phyloP scores from a whole-genome alignment of 2,797 vertebrate species.

The Neoniphon sammara region DNA sequence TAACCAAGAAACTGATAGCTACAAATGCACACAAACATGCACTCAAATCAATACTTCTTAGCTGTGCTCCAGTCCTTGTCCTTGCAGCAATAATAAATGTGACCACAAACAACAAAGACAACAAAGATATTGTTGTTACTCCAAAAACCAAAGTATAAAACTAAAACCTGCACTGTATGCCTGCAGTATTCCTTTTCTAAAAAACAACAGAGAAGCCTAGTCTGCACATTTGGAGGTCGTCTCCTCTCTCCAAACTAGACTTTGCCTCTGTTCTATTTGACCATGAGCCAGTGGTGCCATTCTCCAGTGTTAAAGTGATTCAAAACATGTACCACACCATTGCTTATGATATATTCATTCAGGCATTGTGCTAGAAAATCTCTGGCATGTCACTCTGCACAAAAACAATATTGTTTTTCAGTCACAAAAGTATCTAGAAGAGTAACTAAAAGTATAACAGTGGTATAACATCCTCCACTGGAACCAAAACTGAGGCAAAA shows the following conservation, averaged over 20 bases:
- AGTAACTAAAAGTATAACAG: not conserved
- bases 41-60: slow-evolving; percentile 74
- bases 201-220: slow-evolving; percentile 5
- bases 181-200: slow-evolving; percentile 34
- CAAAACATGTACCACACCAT: slow-evolving; percentile 1
- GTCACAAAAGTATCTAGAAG: not conserved
- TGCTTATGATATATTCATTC: not conserved
- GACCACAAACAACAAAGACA: slow-evolving; percentile 50
- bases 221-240: slow-evolving; percentile 8
- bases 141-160: slow-evolving; percentile 26
- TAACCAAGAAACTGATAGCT: slow-evolving; percentile 74
- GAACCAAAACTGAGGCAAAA: slow-evolving; percentile 38
- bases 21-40: slow-evolving; percentile 56
- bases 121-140: slow-evolving; percentile 35
- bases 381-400: not conserved
- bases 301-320: slow-evolving; percentile 14
- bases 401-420: slow-evolving; percentile 6
- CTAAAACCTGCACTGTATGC: slow-evolving; percentile 27
- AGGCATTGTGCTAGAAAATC: slow-evolving; percentile 14
- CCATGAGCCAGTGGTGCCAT: not conserved
- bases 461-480: not conserved
- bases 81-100: slow-evolving; percentile 47
- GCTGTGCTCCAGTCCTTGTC: slow-evolving; percentile 45
- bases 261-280: slow-evolving; percentile 44
- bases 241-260: slow-evolving; percentile 30